Evolutionary conservation across 2,797 vertebrate species (phyloP).

Genomic region (Lagodon rhomboides): DNA sequence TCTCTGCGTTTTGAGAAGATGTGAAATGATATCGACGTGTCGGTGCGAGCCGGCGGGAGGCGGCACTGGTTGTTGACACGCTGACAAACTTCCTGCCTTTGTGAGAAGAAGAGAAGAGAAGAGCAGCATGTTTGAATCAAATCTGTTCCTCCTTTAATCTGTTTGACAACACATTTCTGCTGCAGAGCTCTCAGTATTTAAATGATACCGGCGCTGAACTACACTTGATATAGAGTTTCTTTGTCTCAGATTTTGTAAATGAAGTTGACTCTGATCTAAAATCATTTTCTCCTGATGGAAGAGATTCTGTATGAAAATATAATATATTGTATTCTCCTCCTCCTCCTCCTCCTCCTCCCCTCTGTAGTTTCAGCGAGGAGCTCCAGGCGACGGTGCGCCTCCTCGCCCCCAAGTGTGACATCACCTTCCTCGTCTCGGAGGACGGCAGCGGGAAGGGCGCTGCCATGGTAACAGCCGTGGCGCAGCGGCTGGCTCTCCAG

Average conservation of each 20-base stretch:
- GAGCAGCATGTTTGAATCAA: neutral
- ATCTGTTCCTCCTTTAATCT: neutral
- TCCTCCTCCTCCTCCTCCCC: neutral
- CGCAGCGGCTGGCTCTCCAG: slow-evolving; percentile 74
- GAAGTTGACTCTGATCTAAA: neutral
- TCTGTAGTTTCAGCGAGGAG: slow-evolving; percentile 69
- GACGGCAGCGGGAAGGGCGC: slow-evolving; percentile 87
- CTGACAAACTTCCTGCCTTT: slow-evolving; percentile 27
- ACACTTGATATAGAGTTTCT: neutral
- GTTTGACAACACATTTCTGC: neutral
- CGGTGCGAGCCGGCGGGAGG: neutral
- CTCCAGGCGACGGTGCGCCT: slow-evolving; percentile 56
- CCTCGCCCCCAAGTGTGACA: slow-evolving; percentile 82
- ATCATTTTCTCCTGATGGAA: neutral
- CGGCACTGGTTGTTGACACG: neutral
- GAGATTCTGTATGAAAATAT: no score
- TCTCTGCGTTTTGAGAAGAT: neutral
- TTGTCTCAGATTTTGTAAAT: neutral
- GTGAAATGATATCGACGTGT: neutral
- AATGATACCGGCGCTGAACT: neutral
- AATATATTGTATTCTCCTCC: neutral
- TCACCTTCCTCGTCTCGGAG: slow-evolving; percentile 81
- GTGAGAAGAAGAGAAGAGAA: slow-evolving; percentile 11
- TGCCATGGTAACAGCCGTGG: slow-evolving; percentile 89
- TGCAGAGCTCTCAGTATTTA: neutral